Conservation (phyloP, 2,113 vertebrate species). For the Mus musculus region GRCm39 chr10:96512001-96512500, state of each 20-base stretch:
- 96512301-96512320: conserved; percentile 19
- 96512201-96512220: not conserved
- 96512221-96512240: not conserved
- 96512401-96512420: conserved; percentile 28
- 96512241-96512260: not conserved
- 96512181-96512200: not conserved
- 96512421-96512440: not conserved
- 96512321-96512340: conserved; percentile 25
- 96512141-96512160: not conserved
- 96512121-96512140: conserved; percentile 8
- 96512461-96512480: too few species aligned
- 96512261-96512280: not conserved
- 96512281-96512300: conserved; percentile 25
- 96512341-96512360: conserved; percentile 12
- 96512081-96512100: not conserved
- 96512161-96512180: not conserved
- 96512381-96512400: conserved; percentile 25
- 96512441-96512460: not conserved
- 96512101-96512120: conserved; percentile 6
- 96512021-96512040: conserved; percentile 13
- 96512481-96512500: too few species aligned
- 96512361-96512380: conserved; percentile 44
- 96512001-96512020: not conserved
- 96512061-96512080: not conserved
- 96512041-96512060: not conserved